phyloP scores from a whole-genome alignment of 2,888 invertebrate species.

The Oegoconia quadripuncta region DNA sequence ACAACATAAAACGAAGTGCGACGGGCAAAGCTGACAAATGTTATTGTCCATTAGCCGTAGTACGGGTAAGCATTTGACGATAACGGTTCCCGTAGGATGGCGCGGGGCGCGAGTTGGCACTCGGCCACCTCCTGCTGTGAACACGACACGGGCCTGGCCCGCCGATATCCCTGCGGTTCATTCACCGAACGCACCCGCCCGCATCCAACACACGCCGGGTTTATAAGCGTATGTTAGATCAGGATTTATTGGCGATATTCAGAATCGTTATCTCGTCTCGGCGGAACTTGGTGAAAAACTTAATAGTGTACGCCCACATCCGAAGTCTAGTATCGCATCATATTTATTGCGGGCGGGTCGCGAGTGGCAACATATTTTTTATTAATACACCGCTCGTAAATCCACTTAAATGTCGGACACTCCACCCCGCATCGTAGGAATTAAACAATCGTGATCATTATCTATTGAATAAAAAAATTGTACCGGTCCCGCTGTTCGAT shows the following conservation, averaged over 20 bases:
- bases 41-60: slow-evolving; percentile 40
- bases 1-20: slow-evolving; percentile 1
- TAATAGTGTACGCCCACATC: slow-evolving; percentile 20
- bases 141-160: slow-evolving; percentile 19
- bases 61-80: slow-evolving; percentile 36
- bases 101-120: slow-evolving; percentile 41
- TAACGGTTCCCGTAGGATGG: slow-evolving; percentile 40
- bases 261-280: slow-evolving; percentile 4
- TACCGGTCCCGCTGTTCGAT: slow-evolving; percentile 35
- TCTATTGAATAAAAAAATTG: slow-evolving; percentile 39
- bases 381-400: slow-evolving; percentile 27
- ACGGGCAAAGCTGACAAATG: slow-evolving; percentile 27
- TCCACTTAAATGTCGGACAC: slow-evolving; percentile 22
- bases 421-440: slow-evolving; percentile 31
- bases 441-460: slow-evolving; percentile 38
- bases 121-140: slow-evolving; percentile 42
- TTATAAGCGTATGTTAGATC: slow-evolving; percentile 3
- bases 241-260: slow-evolving; percentile 9
- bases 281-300: slow-evolving; percentile 4
- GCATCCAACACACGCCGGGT: slow-evolving; percentile 7
- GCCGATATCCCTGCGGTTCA: slow-evolving; percentile 24
- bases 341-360: slow-evolving; percentile 23
- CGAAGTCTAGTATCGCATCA: slow-evolving; percentile 3
- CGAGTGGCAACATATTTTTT: slow-evolving; percentile 21
- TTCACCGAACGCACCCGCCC: slow-evolving; percentile 23